phyloP scores from a whole-genome alignment of 2,888 invertebrate genomes.

The Eudasyphora cyanicolor region DNA sequence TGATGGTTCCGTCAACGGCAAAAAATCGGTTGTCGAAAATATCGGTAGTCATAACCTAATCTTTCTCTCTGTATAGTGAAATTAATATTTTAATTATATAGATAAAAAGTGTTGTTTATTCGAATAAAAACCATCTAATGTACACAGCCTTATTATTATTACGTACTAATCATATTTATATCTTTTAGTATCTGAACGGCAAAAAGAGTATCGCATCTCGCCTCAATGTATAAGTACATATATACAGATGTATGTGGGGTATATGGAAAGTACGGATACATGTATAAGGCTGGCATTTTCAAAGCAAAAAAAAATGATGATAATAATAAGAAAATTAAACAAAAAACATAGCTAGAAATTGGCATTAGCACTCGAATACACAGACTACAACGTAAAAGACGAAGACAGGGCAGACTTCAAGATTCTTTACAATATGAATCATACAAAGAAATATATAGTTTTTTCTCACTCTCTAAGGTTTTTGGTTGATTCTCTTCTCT shows the following conservation, averaged over 20 bases:
- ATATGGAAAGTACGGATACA: too few relatives aligned
- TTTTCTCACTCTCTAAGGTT: too few relatives aligned
- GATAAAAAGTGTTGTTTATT: too few relatives aligned
- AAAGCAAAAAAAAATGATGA: too few relatives aligned
- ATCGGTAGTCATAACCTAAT: too few relatives aligned
- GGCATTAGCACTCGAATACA: constrained; percentile 38
- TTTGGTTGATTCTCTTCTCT: background rate
- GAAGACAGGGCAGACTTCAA: constrained; percentile 1
- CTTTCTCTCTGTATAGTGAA: too few relatives aligned
- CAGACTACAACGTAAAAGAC: background rate
- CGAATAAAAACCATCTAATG: background rate
- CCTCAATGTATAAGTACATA: background rate
- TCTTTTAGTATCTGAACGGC: background rate
- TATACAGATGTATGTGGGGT: too few relatives aligned
- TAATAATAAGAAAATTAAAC: constrained; percentile 29
- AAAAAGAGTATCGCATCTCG: background rate
- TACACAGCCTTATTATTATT: background rate
- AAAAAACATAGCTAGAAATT: constrained; percentile 43
- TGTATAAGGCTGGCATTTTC: constrained; percentile 57
- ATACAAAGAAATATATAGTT: constrained; percentile 37
- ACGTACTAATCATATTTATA: background rate
- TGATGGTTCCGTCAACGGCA: too few relatives aligned
- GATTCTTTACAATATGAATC: constrained; percentile 58
- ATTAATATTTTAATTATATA: too few relatives aligned
- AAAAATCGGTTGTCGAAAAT: too few relatives aligned